Percentiles rank a stretch among this genome's conserved stretches.
Evolutionary conservation across 92 coral and sea anemone species (phyloP).

Genomic region (Palythoa caribaeorum): DNA sequence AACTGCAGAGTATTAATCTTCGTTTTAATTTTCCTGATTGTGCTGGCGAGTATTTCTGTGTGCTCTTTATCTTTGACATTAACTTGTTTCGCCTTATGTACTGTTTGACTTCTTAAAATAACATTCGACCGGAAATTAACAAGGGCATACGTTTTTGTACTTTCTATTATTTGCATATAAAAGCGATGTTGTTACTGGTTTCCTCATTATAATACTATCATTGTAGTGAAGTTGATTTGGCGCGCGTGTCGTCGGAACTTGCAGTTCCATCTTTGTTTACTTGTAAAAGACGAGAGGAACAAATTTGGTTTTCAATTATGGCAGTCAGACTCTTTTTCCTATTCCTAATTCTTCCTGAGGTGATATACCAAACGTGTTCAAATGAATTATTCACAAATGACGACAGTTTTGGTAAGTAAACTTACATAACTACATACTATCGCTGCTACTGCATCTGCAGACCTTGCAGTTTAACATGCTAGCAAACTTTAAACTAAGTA

Average conservation of each 20-base stretch:
- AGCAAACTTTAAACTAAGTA: background rate
- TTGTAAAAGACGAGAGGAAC: background rate
- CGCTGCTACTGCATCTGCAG: background rate
- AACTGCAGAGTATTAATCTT: no score
- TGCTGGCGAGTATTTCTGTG: background rate
- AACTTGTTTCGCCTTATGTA: background rate
- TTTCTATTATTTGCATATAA: background rate
- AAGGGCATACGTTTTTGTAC: background rate
- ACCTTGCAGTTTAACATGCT: background rate
- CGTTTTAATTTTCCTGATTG: no score
- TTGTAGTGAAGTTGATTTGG: background rate
- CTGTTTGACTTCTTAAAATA: background rate
- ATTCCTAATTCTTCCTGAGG: background rate
- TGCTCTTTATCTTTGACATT: background rate
- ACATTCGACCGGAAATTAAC: background rate
- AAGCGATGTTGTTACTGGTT: background rate
- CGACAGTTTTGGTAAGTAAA: background rate
- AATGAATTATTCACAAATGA: background rate
- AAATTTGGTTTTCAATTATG: background rate
- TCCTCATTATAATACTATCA: background rate
- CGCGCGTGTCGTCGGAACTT: background rate
- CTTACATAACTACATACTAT: background rate
- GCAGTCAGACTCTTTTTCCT: background rate
- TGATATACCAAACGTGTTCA: background rate
- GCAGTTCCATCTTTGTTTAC: background rate